Conservation (phyloP, 1,140 invertebrate species). For the Schmidtea mediterranea region DNA sequence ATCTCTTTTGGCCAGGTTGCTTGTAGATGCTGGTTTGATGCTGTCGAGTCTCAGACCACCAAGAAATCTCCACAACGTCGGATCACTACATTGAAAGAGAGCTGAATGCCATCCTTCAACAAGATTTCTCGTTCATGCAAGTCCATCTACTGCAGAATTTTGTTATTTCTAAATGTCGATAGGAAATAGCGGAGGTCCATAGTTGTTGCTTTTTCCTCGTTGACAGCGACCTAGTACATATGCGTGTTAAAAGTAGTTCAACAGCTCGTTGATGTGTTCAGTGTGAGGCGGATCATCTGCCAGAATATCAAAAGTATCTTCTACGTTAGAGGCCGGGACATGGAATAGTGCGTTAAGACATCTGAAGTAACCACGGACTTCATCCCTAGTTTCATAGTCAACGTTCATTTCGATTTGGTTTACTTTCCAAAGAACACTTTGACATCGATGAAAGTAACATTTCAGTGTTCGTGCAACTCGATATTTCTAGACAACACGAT, state of each 20-base stretch:
- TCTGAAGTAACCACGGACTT: neutral
- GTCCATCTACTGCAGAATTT: neutral
- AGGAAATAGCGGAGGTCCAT: constrained; percentile 4
- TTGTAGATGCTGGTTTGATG: neutral
- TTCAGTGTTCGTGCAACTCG: too few relatives aligned
- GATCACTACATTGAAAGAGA: constrained; percentile 5
- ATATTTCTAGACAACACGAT: too few relatives aligned
- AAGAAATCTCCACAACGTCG: neutral
- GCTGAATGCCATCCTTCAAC: constrained; percentile 5
- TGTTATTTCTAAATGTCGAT: neutral
- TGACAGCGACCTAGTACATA: neutral
- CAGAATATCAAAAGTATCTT: neutral
- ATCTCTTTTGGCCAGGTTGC: too few relatives aligned
- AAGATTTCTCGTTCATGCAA: constrained; percentile 1
- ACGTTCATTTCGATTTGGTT: constrained; percentile 5
- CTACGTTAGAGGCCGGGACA: neutral
- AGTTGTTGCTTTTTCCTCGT: neutral
- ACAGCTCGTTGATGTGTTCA: neutral
- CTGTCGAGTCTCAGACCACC: neutral
- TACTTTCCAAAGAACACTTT: constrained; percentile 6
- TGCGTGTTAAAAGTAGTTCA: neutral
- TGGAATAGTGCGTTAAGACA: neutral
- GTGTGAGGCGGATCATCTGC: neutral
- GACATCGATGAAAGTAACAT: constrained; percentile 7
- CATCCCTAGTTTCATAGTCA: neutral